These are phyloP conservation scores for Notospermus geniculatus DNA, from an alignment of 1,140 invertebrate genomes.

Conservation along the genomic window DNA sequence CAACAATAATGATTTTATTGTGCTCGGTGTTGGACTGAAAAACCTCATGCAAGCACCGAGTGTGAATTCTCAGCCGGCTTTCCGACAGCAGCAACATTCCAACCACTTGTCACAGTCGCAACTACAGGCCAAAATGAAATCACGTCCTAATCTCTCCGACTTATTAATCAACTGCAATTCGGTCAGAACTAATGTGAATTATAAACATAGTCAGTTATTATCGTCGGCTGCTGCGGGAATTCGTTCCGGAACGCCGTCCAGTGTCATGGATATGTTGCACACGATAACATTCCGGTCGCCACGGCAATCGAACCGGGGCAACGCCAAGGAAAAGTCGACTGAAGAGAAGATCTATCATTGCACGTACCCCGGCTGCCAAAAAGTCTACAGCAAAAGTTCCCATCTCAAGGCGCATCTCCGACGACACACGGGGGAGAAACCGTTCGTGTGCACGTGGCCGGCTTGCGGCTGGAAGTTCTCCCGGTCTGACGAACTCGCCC, in stretches of 20 bases:
- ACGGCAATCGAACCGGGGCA: conserved; percentile 2
- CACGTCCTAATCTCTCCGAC: background rate
- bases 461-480: conserved; percentile 94
- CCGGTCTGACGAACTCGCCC: conserved; percentile 85
- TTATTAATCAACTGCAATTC: background rate
- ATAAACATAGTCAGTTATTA: background rate
- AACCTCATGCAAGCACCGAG: conserved; percentile 46
- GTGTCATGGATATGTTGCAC: conserved; percentile 7
- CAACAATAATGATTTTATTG: conserved; percentile 48
- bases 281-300: conserved; percentile 3
- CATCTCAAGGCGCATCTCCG: conserved; percentile 91
- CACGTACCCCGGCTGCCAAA: conserved; percentile 63
- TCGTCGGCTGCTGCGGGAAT: background rate
- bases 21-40: conserved; percentile 55
- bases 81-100: conserved; percentile 9
- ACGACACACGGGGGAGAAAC: conserved; percentile 92
- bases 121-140: conserved; percentile 10
- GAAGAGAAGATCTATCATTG: conserved; percentile 65
- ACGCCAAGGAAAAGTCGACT: conserved; percentile 25
- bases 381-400: conserved; percentile 83
- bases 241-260: background rate
- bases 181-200: background rate
- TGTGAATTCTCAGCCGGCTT: background rate
- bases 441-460: conserved; percentile 85
- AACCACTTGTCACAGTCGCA: conserved; percentile 3